Evolutionary conservation across 2,113 vertebrate species (phyloP).

Genomic region (Cichladusa arquata): DNA sequence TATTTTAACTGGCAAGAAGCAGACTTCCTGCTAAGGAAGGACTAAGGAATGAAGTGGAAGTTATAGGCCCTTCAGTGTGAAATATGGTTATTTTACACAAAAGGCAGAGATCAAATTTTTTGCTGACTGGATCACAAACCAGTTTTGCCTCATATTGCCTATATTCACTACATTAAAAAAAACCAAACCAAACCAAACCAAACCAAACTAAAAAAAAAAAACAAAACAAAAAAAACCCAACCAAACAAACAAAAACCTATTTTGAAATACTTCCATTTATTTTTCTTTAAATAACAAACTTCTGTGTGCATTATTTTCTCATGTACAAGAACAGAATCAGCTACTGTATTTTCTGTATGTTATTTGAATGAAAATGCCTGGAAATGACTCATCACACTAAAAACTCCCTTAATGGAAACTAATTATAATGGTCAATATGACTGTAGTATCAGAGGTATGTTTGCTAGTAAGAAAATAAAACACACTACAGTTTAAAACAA

Average conservation of each 20-base stretch:
- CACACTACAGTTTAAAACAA: neutral
- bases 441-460: neutral
- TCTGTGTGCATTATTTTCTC: neutral
- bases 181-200: too few species aligned
- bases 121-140: neutral
- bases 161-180: neutral
- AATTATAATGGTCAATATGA: neutral
- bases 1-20: neutral
- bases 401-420: neutral
- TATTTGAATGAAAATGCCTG: neutral
- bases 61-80: neutral
- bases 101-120: neutral
- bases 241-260: neutral
- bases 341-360: neutral
- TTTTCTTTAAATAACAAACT: neutral
- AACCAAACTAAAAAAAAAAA: too few species aligned
- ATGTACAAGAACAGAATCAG: neutral
- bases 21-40: neutral
- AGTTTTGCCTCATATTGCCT: neutral
- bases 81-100: neutral
- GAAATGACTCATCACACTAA: neutral
- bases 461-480: neutral
- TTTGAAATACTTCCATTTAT: neutral
- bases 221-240: too few species aligned
- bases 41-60: neutral